These are phyloP conservation scores for Helicoverpa assulta DNA, from an alignment of 2,888 invertebrate species.

Conservation along the genomic window DNA sequence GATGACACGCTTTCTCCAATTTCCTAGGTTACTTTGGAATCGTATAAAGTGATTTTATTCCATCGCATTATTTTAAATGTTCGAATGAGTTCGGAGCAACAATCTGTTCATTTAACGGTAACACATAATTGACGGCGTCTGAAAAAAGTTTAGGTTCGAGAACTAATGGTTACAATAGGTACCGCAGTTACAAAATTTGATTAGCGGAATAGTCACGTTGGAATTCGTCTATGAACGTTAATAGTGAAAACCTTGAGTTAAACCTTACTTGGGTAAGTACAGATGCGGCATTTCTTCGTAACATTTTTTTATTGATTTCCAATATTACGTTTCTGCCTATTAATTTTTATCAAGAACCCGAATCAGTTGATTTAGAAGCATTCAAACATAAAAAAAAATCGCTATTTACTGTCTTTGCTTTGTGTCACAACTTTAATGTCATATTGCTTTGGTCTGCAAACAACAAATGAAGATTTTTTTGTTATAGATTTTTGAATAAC, in stretches of 20 bases:
- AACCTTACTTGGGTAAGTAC: slow-evolving; percentile 15
- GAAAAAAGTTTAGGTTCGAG: slow-evolving; percentile 75
- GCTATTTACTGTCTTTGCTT: too few species aligned
- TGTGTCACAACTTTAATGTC: too few species aligned
- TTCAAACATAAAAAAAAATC: too few species aligned
- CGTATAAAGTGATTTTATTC: slow-evolving; percentile 50
- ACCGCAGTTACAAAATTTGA: slow-evolving; percentile 90
- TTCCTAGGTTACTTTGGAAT: slow-evolving; percentile 52
- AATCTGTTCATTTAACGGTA: slow-evolving; percentile 84
- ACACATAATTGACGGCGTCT: slow-evolving; percentile 81
- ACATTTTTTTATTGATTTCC: not conserved
- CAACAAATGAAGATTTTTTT: too few species aligned
- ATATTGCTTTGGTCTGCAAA: too few species aligned
- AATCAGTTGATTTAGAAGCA: too few species aligned
- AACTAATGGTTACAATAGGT: slow-evolving; percentile 86
- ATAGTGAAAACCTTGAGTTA: slow-evolving; percentile 55
- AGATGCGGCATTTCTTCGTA: slow-evolving; percentile 69
- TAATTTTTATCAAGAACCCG: too few species aligned
- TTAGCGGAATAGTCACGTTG: slow-evolving; percentile 89
- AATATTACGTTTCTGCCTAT: too few species aligned
- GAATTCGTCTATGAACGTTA: slow-evolving; percentile 82
- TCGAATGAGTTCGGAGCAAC: slow-evolving; percentile 67
- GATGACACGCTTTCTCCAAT: slow-evolving; percentile 65
- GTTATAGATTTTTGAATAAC: too few species aligned
- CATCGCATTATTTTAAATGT: slow-evolving; percentile 54